Evolutionary conservation across 1,140 invertebrate genomes (phyloP).

Genomic region (Calosoma granatense): DNA sequence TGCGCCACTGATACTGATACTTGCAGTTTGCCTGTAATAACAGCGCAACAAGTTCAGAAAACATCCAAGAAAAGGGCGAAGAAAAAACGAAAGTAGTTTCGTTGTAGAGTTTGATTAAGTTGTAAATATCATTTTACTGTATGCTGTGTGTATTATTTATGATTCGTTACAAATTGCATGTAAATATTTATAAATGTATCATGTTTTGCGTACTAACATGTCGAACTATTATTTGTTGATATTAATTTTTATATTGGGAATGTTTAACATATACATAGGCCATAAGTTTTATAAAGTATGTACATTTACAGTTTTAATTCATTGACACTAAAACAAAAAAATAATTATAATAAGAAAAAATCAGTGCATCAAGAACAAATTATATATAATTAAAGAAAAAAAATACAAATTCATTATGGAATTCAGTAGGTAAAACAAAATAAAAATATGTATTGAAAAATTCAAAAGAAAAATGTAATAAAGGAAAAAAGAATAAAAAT

Average conservation of each 20-base stretch:
- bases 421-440: too few relatives aligned
- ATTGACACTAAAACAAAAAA: not conserved
- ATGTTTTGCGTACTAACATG: not conserved
- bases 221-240: not conserved
- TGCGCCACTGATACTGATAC: conserved; percentile 12
- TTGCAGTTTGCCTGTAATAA: not conserved
- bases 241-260: not conserved
- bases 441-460: conserved; percentile 6
- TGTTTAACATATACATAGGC: not conserved
- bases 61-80: conserved; percentile 21
- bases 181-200: too few relatives aligned
- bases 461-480: conserved; percentile 11
- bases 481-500: conserved; percentile 6
- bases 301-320: not conserved
- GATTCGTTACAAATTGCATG: not conserved
- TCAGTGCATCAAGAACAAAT: too few relatives aligned
- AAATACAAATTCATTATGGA: too few relatives aligned
- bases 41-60: conserved; percentile 17
- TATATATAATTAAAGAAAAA: too few relatives aligned
- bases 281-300: not conserved
- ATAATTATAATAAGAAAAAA: too few relatives aligned
- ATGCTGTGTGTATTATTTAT: conserved; percentile 8
- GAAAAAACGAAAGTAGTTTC: conserved; percentile 26
- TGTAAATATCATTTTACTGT: not conserved
- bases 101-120: conserved; percentile 9